Evolutionary conservation across 2,797 vertebrate genomes (phyloP), one percentile per base, ranked within the genome.

Genomic region (Sciurus vulgaris): DNA sequence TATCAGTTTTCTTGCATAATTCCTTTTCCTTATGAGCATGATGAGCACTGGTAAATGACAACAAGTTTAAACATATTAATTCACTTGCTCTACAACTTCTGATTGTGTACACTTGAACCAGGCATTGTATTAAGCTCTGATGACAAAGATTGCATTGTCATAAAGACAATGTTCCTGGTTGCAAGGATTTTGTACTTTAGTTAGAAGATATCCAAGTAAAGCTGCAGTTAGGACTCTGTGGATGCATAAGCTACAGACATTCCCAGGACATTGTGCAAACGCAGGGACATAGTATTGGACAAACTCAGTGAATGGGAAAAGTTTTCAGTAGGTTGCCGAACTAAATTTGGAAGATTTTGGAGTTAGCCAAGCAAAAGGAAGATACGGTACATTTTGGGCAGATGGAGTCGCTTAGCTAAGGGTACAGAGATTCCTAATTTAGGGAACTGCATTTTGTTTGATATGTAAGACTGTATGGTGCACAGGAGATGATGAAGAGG

Each of bases 1-100:
- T 79, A 47, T 94, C 47, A 73, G 18, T 78, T 87, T 91, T 85
- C 41, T 82, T 93, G 67, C 82, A 65, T 84, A 59, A n/a, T 47
- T n/a, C 8, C 28, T 82, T 4, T 65, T 89, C 79, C 56, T 86
- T 24, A 5, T 69, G 76, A 41, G 22, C 41, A 3, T 61, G 22
- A 69, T 18, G 41, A 89, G 65, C 72, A 38, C 26, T 14, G 28
- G 59, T 65, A 72, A 81, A 41, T 20, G 70, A 70, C 44, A 96
- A 7, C 5, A 49, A 61, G 3, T 76, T 65, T 89, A 72, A 86
- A 44, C 35, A 22, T 76, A 69, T 28, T 63, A 76, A 79, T 86
- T 93, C 5, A n/a, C 14, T 86, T 79, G 22, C 65, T 81, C 63
- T 59, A 2, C 2, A 54, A 56, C 61, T 65, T 15, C 63, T 13